phyloP scores from a whole-genome alignment of 1,140 invertebrate species.

The Eueides isabella region DNA sequence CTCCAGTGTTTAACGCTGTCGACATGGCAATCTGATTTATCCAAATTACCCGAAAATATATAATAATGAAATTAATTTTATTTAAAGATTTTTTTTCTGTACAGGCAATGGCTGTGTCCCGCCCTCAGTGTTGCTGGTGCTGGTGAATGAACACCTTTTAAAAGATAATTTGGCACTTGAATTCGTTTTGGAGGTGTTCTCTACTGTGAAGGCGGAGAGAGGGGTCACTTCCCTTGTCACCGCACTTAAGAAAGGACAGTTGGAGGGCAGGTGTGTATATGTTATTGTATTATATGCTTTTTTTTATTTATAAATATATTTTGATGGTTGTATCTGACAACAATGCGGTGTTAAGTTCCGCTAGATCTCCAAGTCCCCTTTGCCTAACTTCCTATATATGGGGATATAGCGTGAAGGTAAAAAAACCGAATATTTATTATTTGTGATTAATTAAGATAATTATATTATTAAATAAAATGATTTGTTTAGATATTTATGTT shows the following conservation, averaged over 20 bases:
- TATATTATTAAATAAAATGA: background rate
- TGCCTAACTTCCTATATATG: no score
- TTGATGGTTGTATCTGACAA: no score
- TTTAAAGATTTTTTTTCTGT: background rate
- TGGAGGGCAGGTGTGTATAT: conserved; percentile 87
- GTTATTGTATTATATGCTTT: no score
- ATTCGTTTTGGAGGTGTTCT: conserved; percentile 95
- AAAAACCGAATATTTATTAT: no score
- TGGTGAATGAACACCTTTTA: conserved; percentile 95
- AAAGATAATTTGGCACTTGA: conserved; percentile 97
- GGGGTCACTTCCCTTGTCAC: conserved; percentile 93
- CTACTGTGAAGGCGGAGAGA: conserved; percentile 95
- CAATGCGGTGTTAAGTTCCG: no score
- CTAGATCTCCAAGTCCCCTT: no score
- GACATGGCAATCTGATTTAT: conserved; percentile 69
- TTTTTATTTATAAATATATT: background rate
- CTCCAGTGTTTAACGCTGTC: conserved; percentile 48
- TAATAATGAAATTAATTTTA: background rate
- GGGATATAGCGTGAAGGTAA: no score
- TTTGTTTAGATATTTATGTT: no score
- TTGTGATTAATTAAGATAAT: no score
- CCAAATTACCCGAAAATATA: background rate
- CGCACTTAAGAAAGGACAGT: conserved; percentile 93
- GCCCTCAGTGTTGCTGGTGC: conserved; percentile 91
- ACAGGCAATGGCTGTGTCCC: conserved; percentile 92